Percentiles rank a stretch among this genome's conserved stretches.
phyloP scores from a whole-genome alignment of 2,888 invertebrate species.

The Chrysotoxum bicinctum region DNA sequence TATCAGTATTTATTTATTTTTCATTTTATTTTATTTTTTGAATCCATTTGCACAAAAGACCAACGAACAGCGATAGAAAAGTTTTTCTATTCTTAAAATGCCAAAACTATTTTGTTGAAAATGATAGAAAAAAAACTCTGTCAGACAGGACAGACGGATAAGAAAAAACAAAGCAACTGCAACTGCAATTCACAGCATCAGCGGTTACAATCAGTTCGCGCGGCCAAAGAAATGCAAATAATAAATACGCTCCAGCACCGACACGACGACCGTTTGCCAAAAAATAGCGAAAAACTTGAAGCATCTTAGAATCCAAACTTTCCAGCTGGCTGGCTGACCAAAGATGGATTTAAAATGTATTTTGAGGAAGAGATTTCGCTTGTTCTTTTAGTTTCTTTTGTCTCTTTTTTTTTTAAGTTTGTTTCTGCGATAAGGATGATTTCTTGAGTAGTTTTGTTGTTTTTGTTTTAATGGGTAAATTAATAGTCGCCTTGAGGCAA shows the following conservation, averaged over 20 bases:
- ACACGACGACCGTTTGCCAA: conserved; percentile 18
- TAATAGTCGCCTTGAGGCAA: not conserved
- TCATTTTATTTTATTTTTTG: too few relatives aligned
- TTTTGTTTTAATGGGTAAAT: not conserved
- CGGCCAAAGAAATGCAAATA: conserved; percentile 35
- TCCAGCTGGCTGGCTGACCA: conserved; percentile 42
- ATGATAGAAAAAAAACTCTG: not conserved
- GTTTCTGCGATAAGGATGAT: not conserved
- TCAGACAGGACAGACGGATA: not conserved
- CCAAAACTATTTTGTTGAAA: conserved; percentile 6
- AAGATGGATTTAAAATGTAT: conserved; percentile 49
- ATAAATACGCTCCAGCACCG: conserved; percentile 21
- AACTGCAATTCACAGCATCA: conserved; percentile 15
- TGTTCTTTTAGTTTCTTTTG: not conserved
- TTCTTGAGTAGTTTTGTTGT: not conserved
- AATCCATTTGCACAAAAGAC: conserved; percentile 46
- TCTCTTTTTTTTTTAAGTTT: not conserved
- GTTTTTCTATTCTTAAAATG: not conserved
- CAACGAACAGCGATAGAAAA: conserved; percentile 1
- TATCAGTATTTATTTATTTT: not conserved
- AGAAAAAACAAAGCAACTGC: not conserved
- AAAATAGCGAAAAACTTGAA: conserved; percentile 13
- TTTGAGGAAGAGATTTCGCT: conserved; percentile 1
- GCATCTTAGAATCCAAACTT: conserved; percentile 15
- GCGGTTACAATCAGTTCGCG: conserved; percentile 19